A percentile compares a stretch with the other conserved stretches of the same genome.
Evolutionary conservation across 1,140 invertebrate genomes (phyloP).

Genomic region (Elymnias hypermnestra): DNA sequence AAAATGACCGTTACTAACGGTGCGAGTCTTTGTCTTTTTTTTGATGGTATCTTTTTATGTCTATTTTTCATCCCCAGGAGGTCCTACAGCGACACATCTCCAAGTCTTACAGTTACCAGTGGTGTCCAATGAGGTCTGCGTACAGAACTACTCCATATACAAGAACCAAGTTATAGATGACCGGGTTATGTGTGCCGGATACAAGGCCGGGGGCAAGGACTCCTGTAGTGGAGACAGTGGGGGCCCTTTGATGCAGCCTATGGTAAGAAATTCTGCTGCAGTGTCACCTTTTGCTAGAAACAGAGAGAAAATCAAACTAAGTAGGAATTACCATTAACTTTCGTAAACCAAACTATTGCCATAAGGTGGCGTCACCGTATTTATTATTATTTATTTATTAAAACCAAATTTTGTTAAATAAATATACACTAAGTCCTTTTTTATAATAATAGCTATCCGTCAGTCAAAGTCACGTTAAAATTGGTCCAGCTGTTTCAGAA

Average conservation of each 20-base stretch:
- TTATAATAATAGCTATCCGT: too few species aligned
- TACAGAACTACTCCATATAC: background rate
- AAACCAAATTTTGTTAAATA: background rate
- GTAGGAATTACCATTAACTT: too few species aligned
- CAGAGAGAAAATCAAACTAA: too few species aligned
- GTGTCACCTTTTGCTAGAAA: too few species aligned
- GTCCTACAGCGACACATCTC: conserved; percentile 5
- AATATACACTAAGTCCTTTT: background rate
- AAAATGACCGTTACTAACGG: too few species aligned
- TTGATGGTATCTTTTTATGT: too few species aligned
- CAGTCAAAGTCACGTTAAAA: too few species aligned
- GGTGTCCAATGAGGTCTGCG: conserved; percentile 10
- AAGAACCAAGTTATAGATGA: conserved; percentile 9
- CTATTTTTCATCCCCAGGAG: conserved; percentile 12
- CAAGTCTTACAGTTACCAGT: conserved; percentile 18
- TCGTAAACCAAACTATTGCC: too few species aligned
- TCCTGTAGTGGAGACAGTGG: conserved; percentile 33
- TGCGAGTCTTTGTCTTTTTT: too few species aligned
- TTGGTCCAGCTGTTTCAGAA: too few species aligned
- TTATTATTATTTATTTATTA: background rate
- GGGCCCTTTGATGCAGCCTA: conserved; percentile 22
- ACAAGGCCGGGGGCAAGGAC: conserved; percentile 15
- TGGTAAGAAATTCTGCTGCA: too few species aligned
- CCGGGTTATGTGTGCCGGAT: conserved; percentile 24
- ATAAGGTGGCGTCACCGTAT: too few species aligned